These are phyloP conservation scores for Thalassarche chlororhynchos DNA, from an alignment of 2,113 vertebrate genomes.

Conservation along the genomic window DNA sequence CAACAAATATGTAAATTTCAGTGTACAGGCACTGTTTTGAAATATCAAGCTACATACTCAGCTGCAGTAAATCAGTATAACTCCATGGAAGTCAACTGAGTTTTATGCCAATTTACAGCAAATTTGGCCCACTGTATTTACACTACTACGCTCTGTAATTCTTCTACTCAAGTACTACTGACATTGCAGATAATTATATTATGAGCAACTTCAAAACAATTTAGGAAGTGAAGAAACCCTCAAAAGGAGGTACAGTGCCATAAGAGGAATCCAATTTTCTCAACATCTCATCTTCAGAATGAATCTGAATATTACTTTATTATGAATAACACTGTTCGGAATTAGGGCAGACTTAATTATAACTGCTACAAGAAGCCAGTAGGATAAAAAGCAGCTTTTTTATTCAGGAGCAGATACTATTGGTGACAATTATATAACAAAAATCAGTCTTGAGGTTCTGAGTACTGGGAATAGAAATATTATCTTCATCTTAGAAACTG, in stretches of 20 bases:
- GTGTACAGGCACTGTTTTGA: neutral
- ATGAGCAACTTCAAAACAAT: neutral
- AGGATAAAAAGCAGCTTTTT: neutral
- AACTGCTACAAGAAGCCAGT: neutral
- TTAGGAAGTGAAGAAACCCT: neutral
- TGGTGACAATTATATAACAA: neutral
- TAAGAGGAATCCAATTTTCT: constrained; percentile 2
- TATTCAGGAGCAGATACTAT: neutral
- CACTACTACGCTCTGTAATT: neutral
- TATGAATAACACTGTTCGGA: neutral
- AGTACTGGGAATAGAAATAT: neutral
- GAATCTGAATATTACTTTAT: neutral
- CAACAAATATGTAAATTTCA: neutral
- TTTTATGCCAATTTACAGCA: neutral
- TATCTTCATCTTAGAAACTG: neutral
- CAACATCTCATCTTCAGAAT: neutral
- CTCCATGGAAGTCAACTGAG: neutral
- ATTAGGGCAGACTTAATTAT: neutral
- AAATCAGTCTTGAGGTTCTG: neutral
- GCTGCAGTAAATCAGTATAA: neutral
- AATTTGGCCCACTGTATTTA: neutral
- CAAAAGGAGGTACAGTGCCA: neutral
- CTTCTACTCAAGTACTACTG: neutral
- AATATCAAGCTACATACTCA: neutral
- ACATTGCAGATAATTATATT: neutral